Conservation (phyloP, 2,113 vertebrate genomes). For the Perca schrenkii region DNA sequence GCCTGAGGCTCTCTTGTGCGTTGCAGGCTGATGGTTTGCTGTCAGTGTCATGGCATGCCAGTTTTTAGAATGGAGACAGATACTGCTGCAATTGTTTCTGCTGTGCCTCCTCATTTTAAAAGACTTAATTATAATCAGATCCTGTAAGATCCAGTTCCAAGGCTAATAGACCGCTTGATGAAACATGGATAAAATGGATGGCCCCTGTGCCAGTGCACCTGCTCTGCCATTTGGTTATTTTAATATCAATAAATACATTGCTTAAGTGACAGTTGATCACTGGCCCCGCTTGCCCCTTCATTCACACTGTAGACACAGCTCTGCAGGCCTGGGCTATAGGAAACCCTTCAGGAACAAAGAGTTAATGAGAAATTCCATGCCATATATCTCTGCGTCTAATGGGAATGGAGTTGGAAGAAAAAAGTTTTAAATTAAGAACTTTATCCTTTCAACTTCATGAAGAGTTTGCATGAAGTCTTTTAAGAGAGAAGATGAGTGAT, state of each 20-base stretch:
- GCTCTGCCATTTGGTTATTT: constrained; percentile 21
- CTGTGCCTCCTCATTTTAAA: constrained; percentile 12
- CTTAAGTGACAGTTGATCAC: constrained; percentile 38
- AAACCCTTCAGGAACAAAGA: constrained; percentile 36
- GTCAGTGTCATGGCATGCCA: too few species aligned
- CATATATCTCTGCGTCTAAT: constrained; percentile 52
- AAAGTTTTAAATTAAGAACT: constrained; percentile 54
- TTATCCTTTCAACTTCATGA: constrained; percentile 52
- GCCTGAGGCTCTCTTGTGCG: too few species aligned
- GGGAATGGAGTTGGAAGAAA: constrained; percentile 52
- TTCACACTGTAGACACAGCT: constrained; percentile 15
- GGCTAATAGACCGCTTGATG: constrained; percentile 36
- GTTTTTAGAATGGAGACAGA: too few species aligned
- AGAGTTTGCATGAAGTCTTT: constrained; percentile 53
- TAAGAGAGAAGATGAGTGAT: constrained; percentile 36
- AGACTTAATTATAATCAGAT: constrained; percentile 26
- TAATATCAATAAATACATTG: constrained; percentile 29
- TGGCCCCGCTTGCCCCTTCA: constrained; percentile 1
- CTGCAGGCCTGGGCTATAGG: neutral
- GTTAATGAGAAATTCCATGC: constrained; percentile 64
- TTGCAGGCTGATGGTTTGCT: too few species aligned
- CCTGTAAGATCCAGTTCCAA: constrained; percentile 3
- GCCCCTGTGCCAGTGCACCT: constrained; percentile 18
- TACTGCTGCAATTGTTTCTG: constrained; percentile 24
- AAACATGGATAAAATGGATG: constrained; percentile 28